phyloP scores from a whole-genome alignment of 2,797 vertebrate genomes.

The Dermochelys coriacea region DNA sequence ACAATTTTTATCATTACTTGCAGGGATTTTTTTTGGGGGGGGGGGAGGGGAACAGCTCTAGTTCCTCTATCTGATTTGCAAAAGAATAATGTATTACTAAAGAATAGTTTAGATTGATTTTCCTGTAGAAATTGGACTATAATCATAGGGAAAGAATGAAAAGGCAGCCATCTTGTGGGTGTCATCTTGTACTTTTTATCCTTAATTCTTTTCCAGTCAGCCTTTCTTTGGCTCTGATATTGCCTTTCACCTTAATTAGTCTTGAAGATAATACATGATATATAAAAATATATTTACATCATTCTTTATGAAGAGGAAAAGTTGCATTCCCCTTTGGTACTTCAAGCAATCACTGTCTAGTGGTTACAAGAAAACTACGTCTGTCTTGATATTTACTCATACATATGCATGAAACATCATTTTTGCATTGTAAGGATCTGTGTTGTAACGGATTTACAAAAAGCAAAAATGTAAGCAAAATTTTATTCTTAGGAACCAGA shows the following conservation, averaged over 20 bases:
- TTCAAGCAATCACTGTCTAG: slow-evolving; percentile 42
- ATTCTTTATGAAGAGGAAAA: slow-evolving; percentile 22
- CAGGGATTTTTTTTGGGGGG: neutral
- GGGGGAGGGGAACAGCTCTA: neutral
- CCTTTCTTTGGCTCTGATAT: slow-evolving; percentile 1
- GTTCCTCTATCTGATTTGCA: slow-evolving; percentile 33
- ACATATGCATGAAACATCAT: slow-evolving; percentile 55
- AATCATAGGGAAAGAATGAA: slow-evolving; percentile 48
- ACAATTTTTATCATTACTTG: neutral
- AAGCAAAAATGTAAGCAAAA: slow-evolving; percentile 60
- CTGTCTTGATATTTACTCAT: slow-evolving; percentile 50
- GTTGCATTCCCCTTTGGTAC: slow-evolving; percentile 31
- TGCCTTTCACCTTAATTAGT: slow-evolving; percentile 53
- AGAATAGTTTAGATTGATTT: slow-evolving; percentile 67
- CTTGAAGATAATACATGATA: neutral
- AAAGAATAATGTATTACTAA: slow-evolving; percentile 62
- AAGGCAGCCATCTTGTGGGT: slow-evolving; percentile 78
- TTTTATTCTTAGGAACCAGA: slow-evolving; percentile 22
- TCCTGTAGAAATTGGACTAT: slow-evolving; percentile 29
- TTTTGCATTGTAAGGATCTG: slow-evolving; percentile 16
- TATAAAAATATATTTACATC: neutral
- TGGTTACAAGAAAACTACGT: slow-evolving; percentile 19
- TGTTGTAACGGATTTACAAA: slow-evolving; percentile 50
- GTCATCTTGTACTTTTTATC: slow-evolving; percentile 54
- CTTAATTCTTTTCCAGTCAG: neutral